phyloP scores from a whole-genome alignment of 23 tunicate species.

The Phallusia fumigata region DNA sequence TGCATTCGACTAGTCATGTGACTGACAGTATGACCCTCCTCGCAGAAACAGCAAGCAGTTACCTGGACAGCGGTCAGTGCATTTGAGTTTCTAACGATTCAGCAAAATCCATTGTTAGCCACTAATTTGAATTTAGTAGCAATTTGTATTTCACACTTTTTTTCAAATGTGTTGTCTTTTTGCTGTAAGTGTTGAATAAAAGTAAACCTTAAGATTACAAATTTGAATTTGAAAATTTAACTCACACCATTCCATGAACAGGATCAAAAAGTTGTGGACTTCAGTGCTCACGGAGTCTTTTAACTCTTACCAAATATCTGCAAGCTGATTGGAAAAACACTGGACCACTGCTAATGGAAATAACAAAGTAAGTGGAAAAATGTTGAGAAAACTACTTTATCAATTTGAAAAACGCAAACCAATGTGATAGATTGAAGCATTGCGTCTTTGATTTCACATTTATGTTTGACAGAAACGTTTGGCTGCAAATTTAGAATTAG shows the following conservation, averaged over 20 bases:
- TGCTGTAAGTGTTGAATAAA: too few species aligned
- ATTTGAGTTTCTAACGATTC: too few species aligned
- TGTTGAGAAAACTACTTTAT: too few species aligned
- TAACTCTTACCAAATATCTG: slow-evolving; percentile 61
- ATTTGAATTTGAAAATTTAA: too few species aligned
- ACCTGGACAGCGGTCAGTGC: slow-evolving; percentile 47
- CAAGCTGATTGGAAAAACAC: slow-evolving; percentile 84
- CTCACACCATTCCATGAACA: background rate
- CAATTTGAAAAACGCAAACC: too few species aligned
- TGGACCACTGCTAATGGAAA: slow-evolving; percentile 45
- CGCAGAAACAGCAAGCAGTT: slow-evolving; percentile 33
- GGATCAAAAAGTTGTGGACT: slow-evolving; percentile 30
- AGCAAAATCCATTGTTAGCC: too few species aligned
- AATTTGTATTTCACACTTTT: background rate
- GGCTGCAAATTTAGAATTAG: too few species aligned
- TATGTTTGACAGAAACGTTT: too few species aligned
- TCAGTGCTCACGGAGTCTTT: slow-evolving; percentile 42
- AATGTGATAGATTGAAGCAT: too few species aligned
- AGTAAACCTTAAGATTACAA: too few species aligned
- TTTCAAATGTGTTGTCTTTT: background rate
- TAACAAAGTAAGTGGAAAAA: slow-evolving; percentile 54
- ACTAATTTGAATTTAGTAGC: too few species aligned
- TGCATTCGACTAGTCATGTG: slow-evolving; percentile 42
- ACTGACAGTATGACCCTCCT: slow-evolving; percentile 42
- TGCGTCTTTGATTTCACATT: too few species aligned